phyloP scores from a whole-genome alignment of 2,113 vertebrate species.

The Lepisosteus oculatus region DNA sequence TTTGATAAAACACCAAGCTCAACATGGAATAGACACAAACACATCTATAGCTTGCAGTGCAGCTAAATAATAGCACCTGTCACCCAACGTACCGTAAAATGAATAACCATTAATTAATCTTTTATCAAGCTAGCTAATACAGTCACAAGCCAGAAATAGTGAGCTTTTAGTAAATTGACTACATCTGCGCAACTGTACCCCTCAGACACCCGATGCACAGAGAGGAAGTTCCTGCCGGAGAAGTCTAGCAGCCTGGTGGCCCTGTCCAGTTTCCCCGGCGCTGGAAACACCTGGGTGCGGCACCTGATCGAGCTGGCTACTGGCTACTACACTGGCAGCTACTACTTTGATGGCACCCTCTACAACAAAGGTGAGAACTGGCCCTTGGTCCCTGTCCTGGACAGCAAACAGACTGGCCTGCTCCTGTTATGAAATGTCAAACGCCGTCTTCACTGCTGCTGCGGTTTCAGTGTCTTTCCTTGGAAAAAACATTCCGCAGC shows the following conservation, averaged over 20 bases:
- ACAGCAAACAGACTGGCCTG: neutral
- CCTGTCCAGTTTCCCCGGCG: conserved; percentile 89
- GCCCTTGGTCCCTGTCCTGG: neutral
- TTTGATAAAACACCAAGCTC: too few species aligned
- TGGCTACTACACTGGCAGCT: conserved; percentile 93
- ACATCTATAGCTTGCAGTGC: too few species aligned
- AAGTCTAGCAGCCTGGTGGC: conserved; percentile 84
- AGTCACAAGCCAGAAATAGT: neutral
- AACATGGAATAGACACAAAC: too few species aligned
- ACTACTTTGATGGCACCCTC: conserved; percentile 91
- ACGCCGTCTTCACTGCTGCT: too few species aligned
- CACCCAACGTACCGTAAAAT: too few species aligned
- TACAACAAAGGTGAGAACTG: conserved; percentile 85
- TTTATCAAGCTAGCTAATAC: neutral
- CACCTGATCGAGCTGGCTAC: conserved; percentile 92
- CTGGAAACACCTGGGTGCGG: conserved; percentile 93
- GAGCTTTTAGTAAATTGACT: neutral
- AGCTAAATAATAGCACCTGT: too few species aligned
- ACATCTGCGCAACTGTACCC: neutral
- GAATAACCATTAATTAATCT: neutral
- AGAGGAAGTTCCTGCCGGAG: conserved; percentile 82
- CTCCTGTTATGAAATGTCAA: too few species aligned
- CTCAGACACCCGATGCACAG: conserved; percentile 87
- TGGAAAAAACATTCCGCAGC: too few species aligned
- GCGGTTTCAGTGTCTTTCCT: too few species aligned